phyloP scores from a whole-genome alignment of 2,888 invertebrate species.

The Harpalus rubripes region DNA sequence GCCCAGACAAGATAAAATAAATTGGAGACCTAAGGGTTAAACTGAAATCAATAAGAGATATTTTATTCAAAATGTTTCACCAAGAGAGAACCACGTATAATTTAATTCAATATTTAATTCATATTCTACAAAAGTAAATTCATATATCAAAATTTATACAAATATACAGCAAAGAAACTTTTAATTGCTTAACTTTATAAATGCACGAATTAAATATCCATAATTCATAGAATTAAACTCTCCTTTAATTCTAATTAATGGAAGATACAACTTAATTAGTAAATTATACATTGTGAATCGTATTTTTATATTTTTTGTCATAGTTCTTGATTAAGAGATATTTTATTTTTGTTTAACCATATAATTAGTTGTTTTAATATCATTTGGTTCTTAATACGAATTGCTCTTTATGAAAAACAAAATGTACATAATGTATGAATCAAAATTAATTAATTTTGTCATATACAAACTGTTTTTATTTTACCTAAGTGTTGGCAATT shows the following conservation, averaged over 20 bases:
- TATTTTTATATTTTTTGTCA: conserved; percentile 10
- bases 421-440: neutral
- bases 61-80: too few species aligned
- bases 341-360: conserved; percentile 3
- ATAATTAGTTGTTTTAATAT: neutral
- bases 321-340: conserved; percentile 13
- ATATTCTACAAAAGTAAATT: neutral
- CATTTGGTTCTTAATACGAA: neutral
- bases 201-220: conserved; percentile 8
- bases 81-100: too few species aligned
- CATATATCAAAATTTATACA: conserved; percentile 22
- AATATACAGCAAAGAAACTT: conserved; percentile 7
- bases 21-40: too few species aligned
- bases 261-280: conserved; percentile 19
- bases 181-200: conserved; percentile 8
- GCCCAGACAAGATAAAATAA: too few species aligned
- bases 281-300: neutral
- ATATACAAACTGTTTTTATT: neutral
- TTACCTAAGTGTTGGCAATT: neutral
- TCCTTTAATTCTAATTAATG: conserved; percentile 26
- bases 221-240: conserved; percentile 23
- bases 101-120: neutral
- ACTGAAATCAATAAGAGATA: too few species aligned
- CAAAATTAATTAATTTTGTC: neutral
- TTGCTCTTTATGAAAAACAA: neutral